Evolutionary conservation across 2,888 invertebrate species (phyloP).

Genomic region (Cerastis rubricosa): DNA sequence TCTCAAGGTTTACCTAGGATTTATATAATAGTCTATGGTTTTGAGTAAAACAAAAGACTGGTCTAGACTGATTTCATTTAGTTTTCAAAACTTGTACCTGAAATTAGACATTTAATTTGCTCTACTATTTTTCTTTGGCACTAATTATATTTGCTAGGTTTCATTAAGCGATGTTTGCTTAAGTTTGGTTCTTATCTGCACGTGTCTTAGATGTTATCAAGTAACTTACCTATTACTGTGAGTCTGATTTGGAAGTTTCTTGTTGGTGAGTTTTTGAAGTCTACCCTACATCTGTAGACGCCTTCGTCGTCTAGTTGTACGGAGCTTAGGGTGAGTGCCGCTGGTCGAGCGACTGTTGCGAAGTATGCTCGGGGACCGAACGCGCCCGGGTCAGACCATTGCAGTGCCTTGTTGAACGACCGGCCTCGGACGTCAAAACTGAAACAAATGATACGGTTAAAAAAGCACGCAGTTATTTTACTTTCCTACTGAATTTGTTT

Average conservation of each 20-base stretch:
- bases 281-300: constrained; percentile 96
- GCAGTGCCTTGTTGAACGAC: constrained; percentile 94
- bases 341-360: constrained; percentile 95
- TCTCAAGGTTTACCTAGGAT: constrained; percentile 14
- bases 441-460: constrained; percentile 76
- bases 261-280: constrained; percentile 97
- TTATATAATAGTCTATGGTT: neutral
- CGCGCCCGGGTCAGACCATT: constrained; percentile 95
- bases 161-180: constrained; percentile 41
- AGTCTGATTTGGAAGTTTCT: constrained; percentile 97
- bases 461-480: neutral
- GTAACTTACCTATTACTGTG: constrained; percentile 96
- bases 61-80: constrained; percentile 42
- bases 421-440: constrained; percentile 97
- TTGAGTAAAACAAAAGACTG: constrained; percentile 19
- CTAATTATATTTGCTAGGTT: constrained; percentile 46
- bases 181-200: constrained; percentile 17
- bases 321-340: constrained; percentile 95
- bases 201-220: constrained; percentile 25
- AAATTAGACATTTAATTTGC: constrained; percentile 40
- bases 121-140: constrained; percentile 48
- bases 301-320: constrained; percentile 97
- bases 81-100: constrained; percentile 43
- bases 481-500: neutral
- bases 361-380: constrained; percentile 97